Percentiles rank a stretch among this genome's conserved stretches.
These are phyloP conservation scores for Calephelis nemesis DNA, from an alignment of 1,140 invertebrate genomes.

Conservation along the genomic window DNA sequence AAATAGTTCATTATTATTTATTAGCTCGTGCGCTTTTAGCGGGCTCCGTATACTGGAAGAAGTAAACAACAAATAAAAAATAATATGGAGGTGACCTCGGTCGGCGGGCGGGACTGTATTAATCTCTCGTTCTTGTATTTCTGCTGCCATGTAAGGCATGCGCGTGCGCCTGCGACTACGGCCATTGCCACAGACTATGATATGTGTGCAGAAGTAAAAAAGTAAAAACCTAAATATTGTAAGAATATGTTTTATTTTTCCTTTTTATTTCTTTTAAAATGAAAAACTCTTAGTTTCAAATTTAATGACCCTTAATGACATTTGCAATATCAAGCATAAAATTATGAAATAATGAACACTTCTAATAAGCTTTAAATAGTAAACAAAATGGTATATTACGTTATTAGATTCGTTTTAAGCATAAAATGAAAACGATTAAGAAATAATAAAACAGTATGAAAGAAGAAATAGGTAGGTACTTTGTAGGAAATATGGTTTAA, in stretches of 20 bases:
- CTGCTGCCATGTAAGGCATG: constrained; percentile 63
- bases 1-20: constrained; percentile 25
- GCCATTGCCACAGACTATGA: constrained; percentile 47
- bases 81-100: constrained; percentile 55
- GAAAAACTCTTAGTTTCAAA: too few relatives aligned
- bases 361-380: too few relatives aligned
- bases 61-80: constrained; percentile 63
- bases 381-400: too few relatives aligned
- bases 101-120: constrained; percentile 52
- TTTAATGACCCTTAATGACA: too few relatives aligned
- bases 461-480: too few relatives aligned
- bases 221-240: constrained; percentile 3
- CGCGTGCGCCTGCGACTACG: constrained; percentile 56
- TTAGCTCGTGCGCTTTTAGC: constrained; percentile 35
- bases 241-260: not conserved
- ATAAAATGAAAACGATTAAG: too few relatives aligned
- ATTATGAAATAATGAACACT: too few relatives aligned
- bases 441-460: too few relatives aligned
- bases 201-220: constrained; percentile 5
- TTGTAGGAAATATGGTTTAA: too few relatives aligned
- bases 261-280: too few relatives aligned
- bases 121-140: constrained; percentile 72
- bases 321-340: too few relatives aligned
- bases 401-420: too few relatives aligned
- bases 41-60: constrained; percentile 39